Conservation (phyloP, 1,140 invertebrate species). For the Muscidifurax raptorellus region DNA sequence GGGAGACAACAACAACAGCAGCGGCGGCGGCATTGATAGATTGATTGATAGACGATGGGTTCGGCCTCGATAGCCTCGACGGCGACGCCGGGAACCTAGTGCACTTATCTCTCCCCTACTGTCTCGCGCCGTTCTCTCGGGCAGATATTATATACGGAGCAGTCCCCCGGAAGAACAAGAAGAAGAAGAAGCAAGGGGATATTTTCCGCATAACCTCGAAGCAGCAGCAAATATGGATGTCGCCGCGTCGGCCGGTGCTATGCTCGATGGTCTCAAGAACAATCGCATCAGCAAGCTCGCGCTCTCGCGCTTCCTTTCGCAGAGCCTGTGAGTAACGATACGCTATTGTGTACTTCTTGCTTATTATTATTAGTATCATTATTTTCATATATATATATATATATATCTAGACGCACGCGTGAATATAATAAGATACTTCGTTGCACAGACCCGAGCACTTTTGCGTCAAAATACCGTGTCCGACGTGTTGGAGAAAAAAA, state of each 20-base stretch:
- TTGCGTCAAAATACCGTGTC: too few species aligned
- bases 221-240: conserved; percentile 69
- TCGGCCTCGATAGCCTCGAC: conserved; percentile 4
- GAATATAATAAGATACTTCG: too few species aligned
- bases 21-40: neutral
- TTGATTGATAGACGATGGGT: conserved; percentile 40
- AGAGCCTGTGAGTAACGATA: conserved; percentile 81
- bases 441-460: too few species aligned
- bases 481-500: too few species aligned
- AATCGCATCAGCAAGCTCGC: conserved; percentile 83
- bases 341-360: neutral
- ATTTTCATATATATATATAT: too few species aligned
- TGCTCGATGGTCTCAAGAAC: conserved; percentile 84
- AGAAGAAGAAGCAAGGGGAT: neutral
- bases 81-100: conserved; percentile 28
- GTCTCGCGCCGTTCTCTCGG: too few species aligned
- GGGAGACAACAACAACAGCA: neutral
- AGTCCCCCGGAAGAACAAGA: neutral
- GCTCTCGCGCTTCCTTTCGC: conserved; percentile 82
- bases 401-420: too few species aligned
- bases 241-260: conserved; percentile 75
- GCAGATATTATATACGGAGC: neutral
- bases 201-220: neutral
- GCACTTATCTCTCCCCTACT: conserved; percentile 13
- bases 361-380: too few species aligned